A percentile compares a stretch with the other conserved stretches of the same genome.
Conservation (phyloP, 2,797 vertebrate species). For the Stomatorhinus walkeri region DNA sequence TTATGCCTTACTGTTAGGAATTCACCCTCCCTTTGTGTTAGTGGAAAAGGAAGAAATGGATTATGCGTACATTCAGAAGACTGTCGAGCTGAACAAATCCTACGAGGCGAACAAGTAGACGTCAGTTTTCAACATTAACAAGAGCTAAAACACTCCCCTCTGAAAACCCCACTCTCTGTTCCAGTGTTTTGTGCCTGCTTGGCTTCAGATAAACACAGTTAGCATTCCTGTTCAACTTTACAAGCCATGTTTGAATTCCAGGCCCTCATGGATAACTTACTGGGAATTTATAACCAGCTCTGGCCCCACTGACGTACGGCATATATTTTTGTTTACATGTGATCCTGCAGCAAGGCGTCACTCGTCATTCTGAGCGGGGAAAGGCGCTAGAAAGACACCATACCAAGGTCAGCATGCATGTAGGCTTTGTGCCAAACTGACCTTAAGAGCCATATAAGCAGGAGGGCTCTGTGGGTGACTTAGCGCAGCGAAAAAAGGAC, state of each 20-base stretch:
- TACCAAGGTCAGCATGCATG: not conserved
- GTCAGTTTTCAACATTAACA: conserved; percentile 2
- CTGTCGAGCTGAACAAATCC: conserved; percentile 23
- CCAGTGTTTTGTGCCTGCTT: not conserved
- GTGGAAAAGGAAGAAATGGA: conserved; percentile 25
- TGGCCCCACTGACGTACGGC: not conserved
- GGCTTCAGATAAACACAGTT: not conserved
- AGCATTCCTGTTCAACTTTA: not conserved
- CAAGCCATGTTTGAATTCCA: not conserved
- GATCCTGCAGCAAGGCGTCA: not conserved
- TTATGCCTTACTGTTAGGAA: not conserved
- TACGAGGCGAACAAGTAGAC: conserved; percentile 7
- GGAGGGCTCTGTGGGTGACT: not conserved
- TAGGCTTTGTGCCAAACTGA: not conserved
- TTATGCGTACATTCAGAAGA: not conserved
- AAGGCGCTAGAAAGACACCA: not conserved
- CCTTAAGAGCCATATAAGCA: not conserved
- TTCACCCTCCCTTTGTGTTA: not conserved
- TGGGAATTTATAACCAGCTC: not conserved
- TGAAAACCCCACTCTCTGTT: not conserved
- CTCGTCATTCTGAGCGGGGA: not conserved
- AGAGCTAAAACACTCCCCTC: conserved; percentile 2
- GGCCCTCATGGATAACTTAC: not conserved
- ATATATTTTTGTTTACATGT: not conserved
- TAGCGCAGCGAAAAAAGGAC: not conserved